phyloP scores from a whole-genome alignment of 1,140 invertebrate species.

The Pomacea maculata region DNA sequence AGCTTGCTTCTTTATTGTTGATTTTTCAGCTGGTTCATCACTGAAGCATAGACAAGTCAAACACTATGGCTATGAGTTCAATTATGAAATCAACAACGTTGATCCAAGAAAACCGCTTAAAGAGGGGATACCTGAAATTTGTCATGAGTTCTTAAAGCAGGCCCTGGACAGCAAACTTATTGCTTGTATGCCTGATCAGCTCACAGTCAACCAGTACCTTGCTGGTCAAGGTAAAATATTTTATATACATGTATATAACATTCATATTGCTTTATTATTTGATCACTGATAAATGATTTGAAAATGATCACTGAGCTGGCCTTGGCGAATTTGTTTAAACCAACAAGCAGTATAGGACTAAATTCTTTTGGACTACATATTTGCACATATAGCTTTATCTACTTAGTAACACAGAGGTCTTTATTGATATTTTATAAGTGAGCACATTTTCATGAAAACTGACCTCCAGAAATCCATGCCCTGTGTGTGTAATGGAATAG shows the following conservation, averaged over 20 bases:
- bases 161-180: conserved; percentile 69
- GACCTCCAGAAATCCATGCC: too few relatives aligned
- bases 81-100: conserved; percentile 89
- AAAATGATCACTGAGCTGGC: too few relatives aligned
- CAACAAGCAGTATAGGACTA: not conserved
- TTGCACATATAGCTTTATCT: too few relatives aligned
- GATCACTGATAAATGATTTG: not conserved
- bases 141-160: conserved; percentile 74
- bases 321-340: not conserved
- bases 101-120: conserved; percentile 77
- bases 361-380: not conserved
- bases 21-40: conserved; percentile 8
- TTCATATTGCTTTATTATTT: not conserved
- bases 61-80: conserved; percentile 95
- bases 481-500: too few relatives aligned
- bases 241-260: too few relatives aligned
- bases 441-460: too few relatives aligned
- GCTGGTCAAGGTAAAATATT: conserved; percentile 83
- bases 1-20: not conserved
- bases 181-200: conserved; percentile 78
- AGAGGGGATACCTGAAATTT: conserved; percentile 76
- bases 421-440: too few relatives aligned
- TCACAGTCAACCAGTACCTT: conserved; percentile 91
- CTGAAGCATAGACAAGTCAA: conserved; percentile 86
- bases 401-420: too few relatives aligned